phyloP scores from a whole-genome alignment of 1,140 invertebrate genomes.

The Medauroidea extradentata region DNA sequence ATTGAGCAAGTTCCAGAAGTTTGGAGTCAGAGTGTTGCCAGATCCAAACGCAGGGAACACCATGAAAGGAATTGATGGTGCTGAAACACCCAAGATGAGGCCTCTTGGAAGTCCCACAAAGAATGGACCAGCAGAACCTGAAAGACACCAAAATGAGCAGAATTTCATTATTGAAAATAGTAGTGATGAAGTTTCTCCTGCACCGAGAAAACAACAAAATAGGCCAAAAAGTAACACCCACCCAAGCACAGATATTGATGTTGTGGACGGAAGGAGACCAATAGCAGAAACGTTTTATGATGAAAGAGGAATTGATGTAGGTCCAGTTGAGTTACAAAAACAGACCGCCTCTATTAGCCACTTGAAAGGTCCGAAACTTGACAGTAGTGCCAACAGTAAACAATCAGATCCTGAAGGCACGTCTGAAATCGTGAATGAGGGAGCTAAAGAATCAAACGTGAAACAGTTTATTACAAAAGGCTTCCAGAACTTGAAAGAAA shows the following conservation, averaged over 20 bases:
- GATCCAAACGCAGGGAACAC: slow-evolving; percentile 2
- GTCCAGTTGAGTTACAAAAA: background rate
- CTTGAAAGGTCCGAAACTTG: background rate
- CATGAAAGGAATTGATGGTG: too few species aligned
- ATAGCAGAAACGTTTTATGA: background rate
- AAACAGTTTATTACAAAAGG: slow-evolving; percentile 10
- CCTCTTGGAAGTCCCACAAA: background rate
- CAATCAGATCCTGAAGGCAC: background rate
- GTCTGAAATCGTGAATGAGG: background rate
- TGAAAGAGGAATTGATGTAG: slow-evolving; percentile 13
- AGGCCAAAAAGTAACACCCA: background rate
- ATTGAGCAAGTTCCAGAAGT: slow-evolving; percentile 9
- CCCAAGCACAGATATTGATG: background rate
- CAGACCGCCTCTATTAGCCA: background rate
- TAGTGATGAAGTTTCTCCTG: background rate
- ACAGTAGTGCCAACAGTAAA: background rate
- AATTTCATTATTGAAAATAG: slow-evolving; percentile 9
- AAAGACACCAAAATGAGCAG: slow-evolving; percentile 9
- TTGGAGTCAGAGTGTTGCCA: slow-evolving; percentile 11
- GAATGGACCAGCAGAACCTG: background rate
- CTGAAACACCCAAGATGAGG: background rate
- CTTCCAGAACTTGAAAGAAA: slow-evolving; percentile 13
- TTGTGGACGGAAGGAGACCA: background rate
- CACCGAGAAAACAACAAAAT: too few species aligned
- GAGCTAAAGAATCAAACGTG: slow-evolving; percentile 5